Conservation (phyloP, 1,140 invertebrate species). For the Cydia fagiglandana region DNA sequence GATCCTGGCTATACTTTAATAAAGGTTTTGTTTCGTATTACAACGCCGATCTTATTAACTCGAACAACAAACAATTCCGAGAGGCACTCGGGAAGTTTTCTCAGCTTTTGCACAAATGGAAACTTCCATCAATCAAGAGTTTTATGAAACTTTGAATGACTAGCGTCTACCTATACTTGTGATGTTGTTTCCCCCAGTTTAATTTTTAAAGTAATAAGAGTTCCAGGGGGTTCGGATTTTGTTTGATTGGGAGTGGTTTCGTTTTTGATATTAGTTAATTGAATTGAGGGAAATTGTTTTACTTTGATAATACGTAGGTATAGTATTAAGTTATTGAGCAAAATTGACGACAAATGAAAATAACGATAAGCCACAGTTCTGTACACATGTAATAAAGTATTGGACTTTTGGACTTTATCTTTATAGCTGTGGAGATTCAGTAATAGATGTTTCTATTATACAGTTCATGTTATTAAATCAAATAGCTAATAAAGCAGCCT, state of each 20-base stretch:
- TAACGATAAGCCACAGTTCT: too few species aligned
- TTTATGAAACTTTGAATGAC: constrained; percentile 27
- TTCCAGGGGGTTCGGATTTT: background rate
- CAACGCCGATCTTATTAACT: constrained; percentile 21
- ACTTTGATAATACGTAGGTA: background rate
- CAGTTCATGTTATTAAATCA: too few species aligned
- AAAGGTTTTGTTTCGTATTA: background rate
- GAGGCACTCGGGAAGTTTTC: constrained; percentile 23
- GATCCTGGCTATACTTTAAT: background rate
- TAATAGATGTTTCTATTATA: too few species aligned
- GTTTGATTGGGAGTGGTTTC: background rate
- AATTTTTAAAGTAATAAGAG: constrained; percentile 10
- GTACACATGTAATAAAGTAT: too few species aligned
- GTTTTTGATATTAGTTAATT: background rate
- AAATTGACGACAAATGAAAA: too few species aligned
- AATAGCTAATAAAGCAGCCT: too few species aligned
- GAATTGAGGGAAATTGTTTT: background rate
- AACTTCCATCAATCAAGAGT: constrained; percentile 29
- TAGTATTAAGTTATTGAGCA: background rate
- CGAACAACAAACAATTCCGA: constrained; percentile 25
- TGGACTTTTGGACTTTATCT: too few species aligned
- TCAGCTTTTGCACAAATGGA: constrained; percentile 22
- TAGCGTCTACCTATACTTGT: constrained; percentile 12
- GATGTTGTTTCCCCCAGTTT: background rate
- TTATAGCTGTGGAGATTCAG: too few species aligned